These are phyloP conservation scores for Neotoxoptera formosana DNA, from an alignment of 1,140 invertebrate species.

Conservation along the genomic window DNA sequence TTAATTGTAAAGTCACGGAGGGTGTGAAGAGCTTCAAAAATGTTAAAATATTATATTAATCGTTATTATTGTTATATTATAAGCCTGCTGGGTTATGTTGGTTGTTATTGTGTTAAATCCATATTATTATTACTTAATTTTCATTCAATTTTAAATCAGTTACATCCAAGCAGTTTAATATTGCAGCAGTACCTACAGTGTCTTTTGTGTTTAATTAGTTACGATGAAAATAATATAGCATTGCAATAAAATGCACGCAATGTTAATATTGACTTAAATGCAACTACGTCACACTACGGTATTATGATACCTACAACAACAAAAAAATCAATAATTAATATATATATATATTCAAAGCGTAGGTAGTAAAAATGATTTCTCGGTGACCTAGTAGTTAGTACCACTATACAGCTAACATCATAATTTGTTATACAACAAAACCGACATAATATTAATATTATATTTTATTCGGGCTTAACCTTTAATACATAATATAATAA, in stretches of 20 bases:
- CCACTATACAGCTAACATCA: no score
- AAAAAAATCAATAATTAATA: neutral
- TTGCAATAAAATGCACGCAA: neutral
- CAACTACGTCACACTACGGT: neutral
- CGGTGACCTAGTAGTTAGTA: neutral
- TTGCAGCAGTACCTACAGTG: neutral
- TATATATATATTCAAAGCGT: neutral
- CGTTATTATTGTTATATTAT: neutral
- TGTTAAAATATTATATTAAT: neutral
- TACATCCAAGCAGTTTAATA: no score
- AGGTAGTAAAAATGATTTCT: neutral
- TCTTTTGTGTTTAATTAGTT: neutral
- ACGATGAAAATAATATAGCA: neutral
- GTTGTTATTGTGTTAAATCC: neutral
- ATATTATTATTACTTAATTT: neutral
- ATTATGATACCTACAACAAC: no score
- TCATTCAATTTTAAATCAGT: neutral
- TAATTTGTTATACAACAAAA: neutral
- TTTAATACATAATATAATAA: no score
- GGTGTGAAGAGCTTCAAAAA: neutral
- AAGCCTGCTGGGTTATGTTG: no score
- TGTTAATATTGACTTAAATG: neutral
- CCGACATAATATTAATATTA: neutral
- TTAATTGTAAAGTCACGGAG: neutral
- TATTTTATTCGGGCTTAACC: neutral